Conservation (phyloP, 2,797 vertebrate genomes). For the Ceyx erithaca region DNA sequence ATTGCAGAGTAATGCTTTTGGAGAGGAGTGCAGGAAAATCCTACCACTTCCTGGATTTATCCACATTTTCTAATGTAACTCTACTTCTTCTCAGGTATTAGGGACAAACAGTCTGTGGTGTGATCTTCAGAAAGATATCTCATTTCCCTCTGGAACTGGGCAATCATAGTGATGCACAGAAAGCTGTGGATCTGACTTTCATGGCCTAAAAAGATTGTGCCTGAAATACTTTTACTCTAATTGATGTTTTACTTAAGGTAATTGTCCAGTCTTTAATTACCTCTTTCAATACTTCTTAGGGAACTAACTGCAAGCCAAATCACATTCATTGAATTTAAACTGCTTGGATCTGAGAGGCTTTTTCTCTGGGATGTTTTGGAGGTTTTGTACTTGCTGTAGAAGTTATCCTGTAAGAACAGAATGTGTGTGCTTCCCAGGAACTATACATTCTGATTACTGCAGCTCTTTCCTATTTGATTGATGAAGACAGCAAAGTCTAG, state of each 20-base stretch:
- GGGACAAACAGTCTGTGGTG: neutral
- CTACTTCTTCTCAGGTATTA: neutral
- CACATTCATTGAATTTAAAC: slow-evolving; percentile 38
- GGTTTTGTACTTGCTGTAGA: neutral
- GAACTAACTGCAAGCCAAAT: slow-evolving; percentile 30
- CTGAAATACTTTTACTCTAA: slow-evolving; percentile 11
- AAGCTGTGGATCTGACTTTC: neutral
- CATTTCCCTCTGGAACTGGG: neutral
- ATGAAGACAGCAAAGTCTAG: neutral
- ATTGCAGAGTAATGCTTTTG: neutral
- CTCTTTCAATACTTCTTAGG: slow-evolving; percentile 50
- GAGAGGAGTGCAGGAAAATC: neutral
- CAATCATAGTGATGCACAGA: neutral
- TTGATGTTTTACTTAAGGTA: slow-evolving; percentile 19
- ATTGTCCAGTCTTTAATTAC: slow-evolving; percentile 52
- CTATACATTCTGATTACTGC: neutral
- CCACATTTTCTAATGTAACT: neutral
- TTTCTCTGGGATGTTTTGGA: neutral
- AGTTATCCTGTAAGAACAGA: neutral
- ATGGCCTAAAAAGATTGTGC: neutral
- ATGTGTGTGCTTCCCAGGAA: neutral
- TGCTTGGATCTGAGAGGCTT: neutral
- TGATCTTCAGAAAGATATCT: neutral
- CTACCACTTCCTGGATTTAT: neutral
- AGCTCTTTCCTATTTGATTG: neutral